Evolutionary conservation across 2,113 vertebrate genomes (phyloP).

Genomic region (Pan troglodytes): NHGRI_mPanTro3-v2.1_pri NC_072409.2:71111501-71112000

Average conservation of each 20-base stretch:
- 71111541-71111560: neutral
- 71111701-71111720: conserved; percentile 32
- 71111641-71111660: neutral
- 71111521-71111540: neutral
- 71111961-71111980: neutral
- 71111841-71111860: neutral
- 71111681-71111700: conserved; percentile 17
- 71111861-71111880: neutral
- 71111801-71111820: conserved; percentile 21
- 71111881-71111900: conserved; percentile 24
- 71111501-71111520: neutral
- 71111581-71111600: neutral
- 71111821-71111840: conserved; percentile 17
- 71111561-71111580: neutral
- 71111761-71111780: conserved; percentile 34
- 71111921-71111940: conserved; percentile 31
- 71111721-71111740: conserved; percentile 9
- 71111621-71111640: neutral
- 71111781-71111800: neutral
- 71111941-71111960: neutral
- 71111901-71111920: neutral
- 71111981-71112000: neutral
- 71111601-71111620: neutral
- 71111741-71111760: conserved; percentile 46
- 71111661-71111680: neutral